Percentiles rank a stretch among this genome's conserved stretches.
These are phyloP conservation scores for Nomada flava DNA, from an alignment of 2,888 invertebrate genomes.

Conservation along the genomic window DNA sequence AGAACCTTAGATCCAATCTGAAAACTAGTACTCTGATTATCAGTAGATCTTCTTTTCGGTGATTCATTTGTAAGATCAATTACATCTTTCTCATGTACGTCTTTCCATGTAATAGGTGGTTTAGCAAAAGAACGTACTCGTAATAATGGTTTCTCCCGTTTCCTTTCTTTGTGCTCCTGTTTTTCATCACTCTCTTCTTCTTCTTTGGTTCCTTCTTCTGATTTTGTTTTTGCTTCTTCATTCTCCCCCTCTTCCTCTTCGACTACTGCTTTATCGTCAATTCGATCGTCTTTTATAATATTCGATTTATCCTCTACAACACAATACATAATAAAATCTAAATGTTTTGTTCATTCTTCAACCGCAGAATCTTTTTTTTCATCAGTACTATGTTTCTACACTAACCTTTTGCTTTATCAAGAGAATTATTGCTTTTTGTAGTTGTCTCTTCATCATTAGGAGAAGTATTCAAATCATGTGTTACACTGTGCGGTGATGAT, in stretches of 20 bases:
- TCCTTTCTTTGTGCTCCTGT: too few species aligned
- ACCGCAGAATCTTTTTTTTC: constrained; percentile 24
- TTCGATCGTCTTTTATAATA: constrained; percentile 19
- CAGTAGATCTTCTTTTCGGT: neutral
- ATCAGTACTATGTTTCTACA: constrained; percentile 37
- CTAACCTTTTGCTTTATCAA: constrained; percentile 47
- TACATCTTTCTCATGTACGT: constrained; percentile 63
- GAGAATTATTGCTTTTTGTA: constrained; percentile 2
- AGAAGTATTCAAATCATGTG: neutral
- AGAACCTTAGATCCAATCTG: constrained; percentile 25
- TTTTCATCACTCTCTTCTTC: constrained; percentile 4
- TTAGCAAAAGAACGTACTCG: constrained; percentile 80
- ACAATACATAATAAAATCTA: constrained; percentile 49
- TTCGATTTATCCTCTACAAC: constrained; percentile 55
- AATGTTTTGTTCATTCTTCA: constrained; percentile 27
- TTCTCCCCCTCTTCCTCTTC: constrained; percentile 6
- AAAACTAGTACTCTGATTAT: constrained; percentile 6
- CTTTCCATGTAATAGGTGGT: constrained; percentile 76
- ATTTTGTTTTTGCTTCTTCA: neutral
- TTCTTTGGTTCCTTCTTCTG: neutral
- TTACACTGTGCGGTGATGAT: neutral
- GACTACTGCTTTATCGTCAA: constrained; percentile 4
- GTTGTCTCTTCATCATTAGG: neutral
- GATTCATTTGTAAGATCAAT: constrained; percentile 60
- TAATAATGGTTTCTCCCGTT: constrained; percentile 65